Evolutionary conservation across 2,113 vertebrate genomes (phyloP).

Genomic region (Upupa epops): DNA sequence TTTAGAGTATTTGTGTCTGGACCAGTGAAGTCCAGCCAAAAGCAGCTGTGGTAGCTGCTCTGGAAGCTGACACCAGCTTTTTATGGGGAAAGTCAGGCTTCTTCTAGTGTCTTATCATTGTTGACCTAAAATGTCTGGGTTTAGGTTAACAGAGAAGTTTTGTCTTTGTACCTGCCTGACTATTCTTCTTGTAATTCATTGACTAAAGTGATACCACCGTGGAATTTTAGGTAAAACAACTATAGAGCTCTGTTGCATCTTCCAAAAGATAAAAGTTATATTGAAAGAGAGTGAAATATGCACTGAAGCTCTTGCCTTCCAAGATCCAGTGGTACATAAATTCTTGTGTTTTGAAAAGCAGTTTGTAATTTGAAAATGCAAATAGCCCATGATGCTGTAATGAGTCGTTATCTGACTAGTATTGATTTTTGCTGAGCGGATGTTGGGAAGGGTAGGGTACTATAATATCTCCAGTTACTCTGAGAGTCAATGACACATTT

Average conservation of each 20-base stretch:
- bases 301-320: not conserved
- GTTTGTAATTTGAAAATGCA: not conserved
- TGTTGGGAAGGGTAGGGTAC: not conserved
- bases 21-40: not conserved
- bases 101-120: not conserved
- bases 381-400: not conserved
- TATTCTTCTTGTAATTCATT: not conserved
- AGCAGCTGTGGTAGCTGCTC: not conserved
- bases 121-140: not conserved
- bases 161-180: not conserved
- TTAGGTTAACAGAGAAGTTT: not conserved
- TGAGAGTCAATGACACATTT: conserved; percentile 20
- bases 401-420: not conserved
- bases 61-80: not conserved
- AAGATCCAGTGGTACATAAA: not conserved
- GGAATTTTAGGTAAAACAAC: not conserved
- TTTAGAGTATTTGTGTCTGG: not conserved
- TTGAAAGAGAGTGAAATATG: not conserved
- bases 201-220: not conserved
- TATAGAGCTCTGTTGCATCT: not conserved
- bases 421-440: not conserved
- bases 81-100: not conserved
- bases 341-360: conserved; percentile 8
- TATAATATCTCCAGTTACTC: not conserved
- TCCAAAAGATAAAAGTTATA: not conserved